Conservation (phyloP, 2,888 invertebrate genomes). For the Biston stratarius region DNA sequence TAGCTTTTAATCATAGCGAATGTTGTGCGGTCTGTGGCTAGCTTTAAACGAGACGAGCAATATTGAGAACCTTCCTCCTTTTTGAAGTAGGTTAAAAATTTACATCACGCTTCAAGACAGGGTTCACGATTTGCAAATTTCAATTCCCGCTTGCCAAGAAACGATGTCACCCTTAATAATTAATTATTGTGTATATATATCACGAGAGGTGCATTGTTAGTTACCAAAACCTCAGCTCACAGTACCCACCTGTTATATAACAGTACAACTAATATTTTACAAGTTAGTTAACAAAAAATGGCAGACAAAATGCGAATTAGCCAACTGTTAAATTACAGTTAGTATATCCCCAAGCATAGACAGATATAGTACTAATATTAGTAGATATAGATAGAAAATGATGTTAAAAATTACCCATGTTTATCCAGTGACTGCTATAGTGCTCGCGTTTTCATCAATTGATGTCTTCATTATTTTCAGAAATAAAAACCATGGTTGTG, state of each 20-base stretch:
- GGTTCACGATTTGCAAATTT: neutral
- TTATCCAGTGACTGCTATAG: constrained; percentile 44
- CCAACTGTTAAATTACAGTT: neutral
- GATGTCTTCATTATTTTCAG: constrained; percentile 42
- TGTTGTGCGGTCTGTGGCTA: too few species aligned
- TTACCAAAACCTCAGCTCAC: neutral
- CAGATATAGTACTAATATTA: neutral
- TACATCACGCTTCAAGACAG: too few species aligned
- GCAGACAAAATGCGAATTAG: constrained; percentile 1
- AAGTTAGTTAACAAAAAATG: constrained; percentile 5
- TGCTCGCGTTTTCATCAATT: constrained; percentile 35
- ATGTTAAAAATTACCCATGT: constrained; percentile 46
- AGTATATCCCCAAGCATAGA: constrained; percentile 28
- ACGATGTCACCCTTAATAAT: neutral
- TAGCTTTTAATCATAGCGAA: too few species aligned
- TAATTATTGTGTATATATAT: neutral
- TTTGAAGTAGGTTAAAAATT: too few species aligned
- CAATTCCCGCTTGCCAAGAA: neutral
- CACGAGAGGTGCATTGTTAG: constrained; percentile 15
- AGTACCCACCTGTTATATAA: neutral
- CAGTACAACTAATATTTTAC: neutral
- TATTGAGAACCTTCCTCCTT: too few species aligned
- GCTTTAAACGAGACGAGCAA: too few species aligned
- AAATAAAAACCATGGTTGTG: constrained; percentile 80
- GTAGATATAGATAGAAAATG: constrained; percentile 37